Conservation (phyloP, 2,888 invertebrate species). For the Empis livida region DNA sequence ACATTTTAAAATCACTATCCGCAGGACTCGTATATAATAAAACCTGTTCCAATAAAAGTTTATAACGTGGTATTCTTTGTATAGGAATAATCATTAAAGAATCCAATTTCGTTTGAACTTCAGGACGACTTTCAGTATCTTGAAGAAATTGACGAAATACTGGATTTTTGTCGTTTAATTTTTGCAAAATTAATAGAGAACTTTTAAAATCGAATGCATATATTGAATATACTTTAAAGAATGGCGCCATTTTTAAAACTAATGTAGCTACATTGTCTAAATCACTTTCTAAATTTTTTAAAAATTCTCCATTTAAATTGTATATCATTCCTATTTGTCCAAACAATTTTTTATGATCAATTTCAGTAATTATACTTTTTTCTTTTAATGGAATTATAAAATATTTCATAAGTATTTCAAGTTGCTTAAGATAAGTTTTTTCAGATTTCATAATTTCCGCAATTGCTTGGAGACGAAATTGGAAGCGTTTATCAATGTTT, state of each 20-base stretch:
- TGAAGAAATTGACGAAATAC: conserved; percentile 44
- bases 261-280: conserved; percentile 48
- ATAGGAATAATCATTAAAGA: conserved; percentile 65
- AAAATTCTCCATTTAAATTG: conserved; percentile 47
- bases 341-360: conserved; percentile 43
- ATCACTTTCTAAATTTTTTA: conserved; percentile 43
- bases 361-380: conserved; percentile 37
- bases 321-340: conserved; percentile 51
- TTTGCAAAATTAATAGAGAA: conserved; percentile 46
- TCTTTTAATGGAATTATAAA: conserved; percentile 47
- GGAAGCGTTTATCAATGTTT: conserved; percentile 25
- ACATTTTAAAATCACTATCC: conserved; percentile 42
- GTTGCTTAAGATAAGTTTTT: conserved; percentile 51
- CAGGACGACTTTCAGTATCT: conserved; percentile 53
- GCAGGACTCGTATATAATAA: conserved; percentile 43
- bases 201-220: conserved; percentile 63
- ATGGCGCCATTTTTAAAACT: conserved; percentile 59
- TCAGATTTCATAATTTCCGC: conserved; percentile 58
- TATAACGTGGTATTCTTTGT: conserved; percentile 65
- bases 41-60: conserved; percentile 55
- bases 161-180: conserved; percentile 39
- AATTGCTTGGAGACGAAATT: conserved; percentile 42
- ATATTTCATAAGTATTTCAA: conserved; percentile 49
- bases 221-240: conserved; percentile 62
- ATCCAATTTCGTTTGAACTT: conserved; percentile 55